Evolutionary conservation across 2,888 invertebrate genomes (phyloP).

Genomic region (Plemyria rubiginata): DNA sequence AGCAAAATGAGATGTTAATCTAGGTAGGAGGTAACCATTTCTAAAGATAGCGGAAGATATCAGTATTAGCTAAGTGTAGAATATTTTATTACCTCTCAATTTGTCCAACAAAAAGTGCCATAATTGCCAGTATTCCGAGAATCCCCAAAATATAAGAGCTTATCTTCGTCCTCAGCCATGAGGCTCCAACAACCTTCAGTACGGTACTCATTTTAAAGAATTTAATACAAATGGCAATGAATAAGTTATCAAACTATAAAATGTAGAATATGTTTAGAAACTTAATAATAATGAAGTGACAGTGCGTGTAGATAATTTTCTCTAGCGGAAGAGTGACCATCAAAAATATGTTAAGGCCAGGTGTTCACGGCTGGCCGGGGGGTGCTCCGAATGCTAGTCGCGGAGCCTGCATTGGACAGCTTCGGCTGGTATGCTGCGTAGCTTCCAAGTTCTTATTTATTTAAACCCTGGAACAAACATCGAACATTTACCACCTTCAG

Average conservation of each 20-base stretch:
- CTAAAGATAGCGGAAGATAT: background rate
- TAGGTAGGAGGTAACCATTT: too few relatives aligned
- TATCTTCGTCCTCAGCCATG: slow-evolving; percentile 90
- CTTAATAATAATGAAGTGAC: slow-evolving; percentile 85
- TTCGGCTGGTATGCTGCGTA: slow-evolving; percentile 55
- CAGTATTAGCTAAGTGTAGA: background rate
- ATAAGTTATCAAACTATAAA: slow-evolving; percentile 68
- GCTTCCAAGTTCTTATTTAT: slow-evolving; percentile 58
- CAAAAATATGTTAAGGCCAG: slow-evolving; percentile 63
- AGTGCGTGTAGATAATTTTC: slow-evolving; percentile 76
- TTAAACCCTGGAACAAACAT: slow-evolving; percentile 76
- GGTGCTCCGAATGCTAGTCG: slow-evolving; percentile 55
- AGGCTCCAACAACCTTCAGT: slow-evolving; percentile 92
- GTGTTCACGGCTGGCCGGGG: slow-evolving; percentile 62
- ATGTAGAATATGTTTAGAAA: slow-evolving; percentile 81
- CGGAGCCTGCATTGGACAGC: slow-evolving; percentile 70
- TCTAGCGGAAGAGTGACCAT: slow-evolving; percentile 76
- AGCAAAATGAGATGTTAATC: too few relatives aligned
- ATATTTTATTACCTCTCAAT: slow-evolving; percentile 83
- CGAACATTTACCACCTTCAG: slow-evolving; percentile 18
- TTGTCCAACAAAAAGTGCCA: slow-evolving; percentile 88
- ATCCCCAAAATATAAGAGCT: slow-evolving; percentile 89
- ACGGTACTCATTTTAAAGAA: slow-evolving; percentile 81
- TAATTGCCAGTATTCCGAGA: slow-evolving; percentile 87
- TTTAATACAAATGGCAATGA: slow-evolving; percentile 41